Evolutionary conservation across 2,797 vertebrate genomes (phyloP), one percentile per base, ranked within the genome.

Genomic region (Amphiprion clarkii): DNA sequence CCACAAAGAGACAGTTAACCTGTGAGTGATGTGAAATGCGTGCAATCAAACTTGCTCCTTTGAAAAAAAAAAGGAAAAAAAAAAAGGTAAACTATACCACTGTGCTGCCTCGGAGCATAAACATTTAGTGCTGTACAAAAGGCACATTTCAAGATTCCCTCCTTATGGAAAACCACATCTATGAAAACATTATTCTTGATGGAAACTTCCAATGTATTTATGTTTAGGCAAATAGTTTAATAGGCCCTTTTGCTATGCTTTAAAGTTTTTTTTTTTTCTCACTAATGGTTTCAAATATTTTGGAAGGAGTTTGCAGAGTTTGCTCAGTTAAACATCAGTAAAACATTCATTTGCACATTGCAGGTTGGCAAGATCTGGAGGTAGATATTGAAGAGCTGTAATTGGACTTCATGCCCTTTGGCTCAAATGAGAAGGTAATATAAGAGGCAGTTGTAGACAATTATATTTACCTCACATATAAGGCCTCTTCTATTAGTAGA

Each of bases 311-410:
- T 91, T 88, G 75, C 82, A 89, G 81, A 89, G 87, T 92, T 94
- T 92, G 85, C 89, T 83, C 81, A 88, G 87, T 83, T 87, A 90
- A 92, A 92, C 89, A 84, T 83, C 74, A 91, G 85, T 79, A 88
- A 92, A 90, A 90, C 89, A 71, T 91, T 92, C 84, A 93, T 94
- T 94, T 93, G 89, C 87, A 92, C 88, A 92, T 89, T 89, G 85
- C 83, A 83, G 88, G 84, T 91, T 93, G 91, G 92, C 89, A 77
- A 93, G 92, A 93, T 94, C 72, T 83, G 72, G 82, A 71, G 87
- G 69, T 82, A 89, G 94, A 93, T 93, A 92, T 86, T 83, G 87
- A 86, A 90, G 85, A 81, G 64, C 81, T 88, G 88, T 90, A 94
- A 94, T 92, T 93, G 87, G 88, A 92, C 87, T 93, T 92, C 71